phyloP scores from a whole-genome alignment of 2,113 vertebrate genomes.

The Gymnarchus niloticus region DNA sequence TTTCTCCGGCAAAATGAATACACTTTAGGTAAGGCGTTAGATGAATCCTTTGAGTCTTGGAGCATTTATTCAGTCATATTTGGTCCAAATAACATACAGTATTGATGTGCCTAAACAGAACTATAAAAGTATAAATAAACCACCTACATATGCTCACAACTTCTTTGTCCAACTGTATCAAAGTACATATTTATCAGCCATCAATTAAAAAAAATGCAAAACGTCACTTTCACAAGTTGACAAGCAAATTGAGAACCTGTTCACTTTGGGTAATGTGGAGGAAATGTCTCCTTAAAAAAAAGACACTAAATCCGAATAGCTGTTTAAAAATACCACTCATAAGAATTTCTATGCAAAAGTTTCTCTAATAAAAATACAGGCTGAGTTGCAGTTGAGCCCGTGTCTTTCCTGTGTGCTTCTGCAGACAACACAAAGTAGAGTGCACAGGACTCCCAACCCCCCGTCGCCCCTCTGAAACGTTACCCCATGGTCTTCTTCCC shows the following conservation, averaged over 20 bases:
- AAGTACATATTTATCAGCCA: conserved; percentile 7
- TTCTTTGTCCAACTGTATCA: conserved; percentile 4
- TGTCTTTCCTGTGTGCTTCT: neutral
- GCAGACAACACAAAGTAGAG: conserved; percentile 6
- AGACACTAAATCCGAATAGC: neutral
- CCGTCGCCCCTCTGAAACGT: neutral
- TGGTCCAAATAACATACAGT: conserved; percentile 72
- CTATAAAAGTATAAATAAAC: conserved; percentile 29
- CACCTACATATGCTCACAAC: conserved; percentile 26
- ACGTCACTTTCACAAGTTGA: neutral
- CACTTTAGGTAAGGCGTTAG: no score
- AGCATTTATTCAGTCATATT: conserved; percentile 68
- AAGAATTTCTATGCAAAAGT: neutral
- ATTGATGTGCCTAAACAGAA: conserved; percentile 28
- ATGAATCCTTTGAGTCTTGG: neutral
- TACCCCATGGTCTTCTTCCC: neutral
- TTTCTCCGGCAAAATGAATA: neutral
- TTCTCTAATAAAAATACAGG: neutral
- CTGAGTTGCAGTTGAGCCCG: neutral
- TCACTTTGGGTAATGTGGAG: neutral
- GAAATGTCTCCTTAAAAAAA: neutral
- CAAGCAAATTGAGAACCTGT: neutral
- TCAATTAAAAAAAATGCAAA: neutral
- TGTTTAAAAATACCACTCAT: neutral
- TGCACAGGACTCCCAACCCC: neutral